phyloP scores from a whole-genome alignment of 2,113 vertebrate species.

The Corythaixoides concolor region DNA sequence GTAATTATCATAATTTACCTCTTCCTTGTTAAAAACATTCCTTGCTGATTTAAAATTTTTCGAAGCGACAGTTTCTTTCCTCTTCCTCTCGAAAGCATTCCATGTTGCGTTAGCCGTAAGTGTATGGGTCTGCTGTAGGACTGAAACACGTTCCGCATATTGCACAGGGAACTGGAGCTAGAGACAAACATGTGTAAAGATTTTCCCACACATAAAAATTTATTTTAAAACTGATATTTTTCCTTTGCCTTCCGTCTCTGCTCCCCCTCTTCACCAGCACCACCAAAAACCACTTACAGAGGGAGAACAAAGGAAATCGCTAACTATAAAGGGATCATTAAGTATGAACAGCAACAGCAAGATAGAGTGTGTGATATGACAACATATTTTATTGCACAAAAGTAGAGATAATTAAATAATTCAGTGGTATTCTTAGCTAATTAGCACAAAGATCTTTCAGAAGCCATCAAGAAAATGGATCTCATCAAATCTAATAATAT shows the following conservation, averaged over 20 bases:
- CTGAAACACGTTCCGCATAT: neutral
- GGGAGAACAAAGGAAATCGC: slow-evolving; percentile 79
- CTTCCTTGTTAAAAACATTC: slow-evolving; percentile 74
- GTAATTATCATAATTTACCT: slow-evolving; percentile 83
- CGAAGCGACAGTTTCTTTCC: neutral
- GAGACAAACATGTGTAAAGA: neutral
- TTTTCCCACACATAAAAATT: neutral
- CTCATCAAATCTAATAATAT: slow-evolving; percentile 65
- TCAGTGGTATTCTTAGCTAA: slow-evolving; percentile 72
- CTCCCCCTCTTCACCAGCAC: slow-evolving; percentile 12
- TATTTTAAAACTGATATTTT: neutral
- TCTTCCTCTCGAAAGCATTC: neutral
- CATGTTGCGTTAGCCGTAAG: neutral
- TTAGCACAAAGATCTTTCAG: slow-evolving; percentile 74
- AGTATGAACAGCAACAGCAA: slow-evolving; percentile 65
- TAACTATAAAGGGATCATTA: slow-evolving; percentile 73
- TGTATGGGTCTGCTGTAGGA: rapidly evolving
- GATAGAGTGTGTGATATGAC: slow-evolving; percentile 73
- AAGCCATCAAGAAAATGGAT: slow-evolving; percentile 72
- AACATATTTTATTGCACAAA: slow-evolving; percentile 74
- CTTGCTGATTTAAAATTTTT: slow-evolving; percentile 59
- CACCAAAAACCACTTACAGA: slow-evolving; percentile 70
- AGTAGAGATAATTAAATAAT: slow-evolving; percentile 79
- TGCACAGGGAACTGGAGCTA: neutral
- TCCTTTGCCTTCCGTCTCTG: neutral